A percentile compares a stretch with the other conserved stretches of the same genome.
phyloP scores from a whole-genome alignment of 2,888 invertebrate genomes.

The Acanthopleura granulata region DNA sequence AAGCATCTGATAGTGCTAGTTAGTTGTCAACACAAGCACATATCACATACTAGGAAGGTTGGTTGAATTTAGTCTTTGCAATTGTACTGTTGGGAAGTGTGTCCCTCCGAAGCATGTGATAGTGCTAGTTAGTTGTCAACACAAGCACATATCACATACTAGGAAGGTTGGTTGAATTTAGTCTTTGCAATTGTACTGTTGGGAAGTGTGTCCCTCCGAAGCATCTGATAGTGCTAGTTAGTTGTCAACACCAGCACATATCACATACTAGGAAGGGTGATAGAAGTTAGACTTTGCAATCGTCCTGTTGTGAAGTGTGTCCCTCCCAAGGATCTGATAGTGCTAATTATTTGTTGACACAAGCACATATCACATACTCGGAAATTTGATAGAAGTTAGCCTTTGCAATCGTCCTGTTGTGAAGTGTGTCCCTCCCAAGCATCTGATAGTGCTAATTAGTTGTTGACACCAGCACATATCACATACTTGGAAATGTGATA shows the following conservation, averaged over 20 bases:
- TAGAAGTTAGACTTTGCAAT: too few relatives aligned
- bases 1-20: too few relatives aligned
- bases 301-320: too few relatives aligned
- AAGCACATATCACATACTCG: not conserved
- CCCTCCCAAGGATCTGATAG: conserved; percentile 1
- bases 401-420: not conserved
- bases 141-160: not conserved
- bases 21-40: too few relatives aligned
- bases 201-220: not conserved
- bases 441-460: too few relatives aligned
- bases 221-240: conserved; percentile 8
- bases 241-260: conserved; percentile 4
- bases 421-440: too few relatives aligned
- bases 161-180: not conserved
- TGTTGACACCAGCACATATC: too few relatives aligned
- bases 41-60: too few relatives aligned
- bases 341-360: not conserved
- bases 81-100: too few relatives aligned
- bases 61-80: too few relatives aligned
- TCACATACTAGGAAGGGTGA: not conserved
- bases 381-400: not conserved
- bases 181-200: not conserved
- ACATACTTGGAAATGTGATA: too few relatives aligned
- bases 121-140: conserved; percentile 2
- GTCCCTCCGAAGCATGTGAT: not conserved